Evolutionary conservation across 2,113 vertebrate species (phyloP).

Genomic region (Manacus vitellinus): DNA sequence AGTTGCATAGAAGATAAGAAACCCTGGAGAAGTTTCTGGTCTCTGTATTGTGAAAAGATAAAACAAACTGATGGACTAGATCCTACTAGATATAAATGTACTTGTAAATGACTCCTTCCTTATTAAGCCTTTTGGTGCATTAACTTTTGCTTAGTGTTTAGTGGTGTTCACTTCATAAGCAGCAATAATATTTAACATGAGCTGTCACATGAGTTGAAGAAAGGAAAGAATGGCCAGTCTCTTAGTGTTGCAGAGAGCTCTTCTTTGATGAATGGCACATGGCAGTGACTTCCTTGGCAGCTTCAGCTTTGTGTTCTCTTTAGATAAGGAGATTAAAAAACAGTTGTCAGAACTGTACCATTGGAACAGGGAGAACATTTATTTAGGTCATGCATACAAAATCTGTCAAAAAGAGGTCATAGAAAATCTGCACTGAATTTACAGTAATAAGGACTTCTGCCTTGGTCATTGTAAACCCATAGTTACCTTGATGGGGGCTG

Average conservation of each 20-base stretch:
- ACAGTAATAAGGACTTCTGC: not conserved
- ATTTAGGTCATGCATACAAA: not conserved
- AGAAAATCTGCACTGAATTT: not conserved
- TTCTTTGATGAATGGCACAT: not conserved
- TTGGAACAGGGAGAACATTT: not conserved
- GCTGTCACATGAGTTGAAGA: constrained; percentile 61
- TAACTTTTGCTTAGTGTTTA: not conserved
- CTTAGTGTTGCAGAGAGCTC: not conserved
- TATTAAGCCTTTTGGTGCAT: not conserved
- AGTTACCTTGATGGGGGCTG: not conserved
- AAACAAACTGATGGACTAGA: not conserved
- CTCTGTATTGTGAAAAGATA: not conserved
- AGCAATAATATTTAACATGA: constrained; percentile 63
- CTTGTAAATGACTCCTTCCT: not conserved
- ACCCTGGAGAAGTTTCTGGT: not conserved
- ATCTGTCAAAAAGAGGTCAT: not conserved
- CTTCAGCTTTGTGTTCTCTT: not conserved
- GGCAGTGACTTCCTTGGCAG: not conserved
- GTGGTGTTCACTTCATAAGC: constrained; percentile 21
- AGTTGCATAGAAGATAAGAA: not conserved
- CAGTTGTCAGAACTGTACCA: not conserved
- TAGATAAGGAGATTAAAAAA: not conserved
- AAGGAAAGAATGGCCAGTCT: not conserved
- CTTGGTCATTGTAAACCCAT: not conserved
- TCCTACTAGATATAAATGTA: not conserved